Percentiles rank a stretch among this genome's conserved stretches.
Conservation (phyloP, 2,113 vertebrate genomes). For the Xerus inauris region DNA sequence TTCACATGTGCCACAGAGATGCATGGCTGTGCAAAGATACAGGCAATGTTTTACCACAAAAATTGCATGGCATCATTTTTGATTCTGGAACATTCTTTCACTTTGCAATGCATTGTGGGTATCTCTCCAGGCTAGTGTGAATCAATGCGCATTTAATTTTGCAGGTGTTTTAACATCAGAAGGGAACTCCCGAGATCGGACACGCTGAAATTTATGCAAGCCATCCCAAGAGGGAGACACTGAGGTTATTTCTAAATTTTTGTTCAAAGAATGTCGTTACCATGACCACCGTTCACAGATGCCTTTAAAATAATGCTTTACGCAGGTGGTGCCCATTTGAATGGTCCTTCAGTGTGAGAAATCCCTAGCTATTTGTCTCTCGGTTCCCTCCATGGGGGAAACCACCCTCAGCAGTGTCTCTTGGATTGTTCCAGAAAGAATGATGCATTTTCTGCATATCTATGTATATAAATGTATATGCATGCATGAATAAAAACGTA, state of each 20-base stretch:
- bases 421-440: slow-evolving; percentile 5
- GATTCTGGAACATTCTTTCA: neutral
- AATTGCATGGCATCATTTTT: neutral
- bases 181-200: neutral
- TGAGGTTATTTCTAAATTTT: neutral
- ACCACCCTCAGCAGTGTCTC: neutral
- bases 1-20: accelerated
- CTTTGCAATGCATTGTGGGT: neutral
- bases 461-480: neutral
- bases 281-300: neutral
- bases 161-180: neutral
- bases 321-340: neutral
- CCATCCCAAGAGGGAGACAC: neutral
- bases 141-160: neutral
- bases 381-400: neutral
- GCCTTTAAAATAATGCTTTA: neutral
- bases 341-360: neutral
- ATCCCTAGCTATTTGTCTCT: neutral
- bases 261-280: neutral
- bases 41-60: neutral
- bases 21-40: too few relatives aligned
- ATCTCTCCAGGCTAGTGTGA: neutral
- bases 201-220: neutral
- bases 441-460: neutral
- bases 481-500: neutral